Percentiles rank a stretch among this genome's conserved stretches.
Conservation (phyloP, 2,888 invertebrate genomes). For the Prosopocoilus inquinatus region DNA sequence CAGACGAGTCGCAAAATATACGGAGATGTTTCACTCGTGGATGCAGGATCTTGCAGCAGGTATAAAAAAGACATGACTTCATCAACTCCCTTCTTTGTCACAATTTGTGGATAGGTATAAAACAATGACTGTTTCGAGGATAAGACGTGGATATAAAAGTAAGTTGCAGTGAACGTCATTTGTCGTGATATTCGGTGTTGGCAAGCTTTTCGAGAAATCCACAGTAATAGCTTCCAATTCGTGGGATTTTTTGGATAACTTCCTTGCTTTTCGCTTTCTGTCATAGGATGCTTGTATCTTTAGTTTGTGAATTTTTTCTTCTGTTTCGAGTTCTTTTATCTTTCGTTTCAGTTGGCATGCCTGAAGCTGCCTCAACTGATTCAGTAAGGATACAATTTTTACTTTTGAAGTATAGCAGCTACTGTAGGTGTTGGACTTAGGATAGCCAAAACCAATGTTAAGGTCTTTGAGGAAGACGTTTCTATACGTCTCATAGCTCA, state of each 20-base stretch:
- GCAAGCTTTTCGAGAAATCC: conserved; percentile 7
- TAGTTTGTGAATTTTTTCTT: conserved; percentile 5
- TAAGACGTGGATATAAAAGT: not conserved
- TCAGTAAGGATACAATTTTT: conserved; percentile 1
- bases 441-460: conserved; percentile 1
- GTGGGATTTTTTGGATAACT: not conserved
- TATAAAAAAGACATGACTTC: not conserved
- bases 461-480: conserved; percentile 12
- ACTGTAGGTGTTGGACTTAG: conserved; percentile 7
- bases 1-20: conserved; percentile 16
- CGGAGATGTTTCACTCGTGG: not conserved
- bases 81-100: not conserved
- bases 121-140: not conserved
- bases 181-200: not conserved
- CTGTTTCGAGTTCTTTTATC: conserved; percentile 3
- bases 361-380: not conserved
- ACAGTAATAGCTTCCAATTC: conserved; percentile 8
- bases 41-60: not conserved
- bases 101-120: not conserved
- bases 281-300: not conserved
- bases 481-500: conserved; percentile 4
- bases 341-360: not conserved
- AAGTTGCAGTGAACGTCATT: not conserved
- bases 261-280: conserved; percentile 4
- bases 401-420: not conserved